These are phyloP conservation scores for Phyto melanocephala DNA, from an alignment of 2,888 invertebrate species.

Conservation along the genomic window DNA sequence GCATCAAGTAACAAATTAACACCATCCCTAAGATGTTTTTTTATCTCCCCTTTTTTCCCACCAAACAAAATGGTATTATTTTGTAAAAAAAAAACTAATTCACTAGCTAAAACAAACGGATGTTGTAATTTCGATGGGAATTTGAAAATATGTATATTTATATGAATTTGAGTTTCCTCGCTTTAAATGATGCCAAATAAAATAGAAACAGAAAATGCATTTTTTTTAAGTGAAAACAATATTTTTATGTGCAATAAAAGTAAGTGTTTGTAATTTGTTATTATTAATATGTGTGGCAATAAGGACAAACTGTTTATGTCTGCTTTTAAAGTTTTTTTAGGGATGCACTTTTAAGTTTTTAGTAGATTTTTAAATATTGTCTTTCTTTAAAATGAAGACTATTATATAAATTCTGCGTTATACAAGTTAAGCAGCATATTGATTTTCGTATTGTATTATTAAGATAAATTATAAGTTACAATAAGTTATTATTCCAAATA, in stretches of 20 bases:
- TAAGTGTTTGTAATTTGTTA: neutral
- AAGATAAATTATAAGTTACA: too few species aligned
- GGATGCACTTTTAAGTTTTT: too few species aligned
- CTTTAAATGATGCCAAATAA: neutral
- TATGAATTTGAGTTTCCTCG: conserved; percentile 23
- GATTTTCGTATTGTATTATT: too few species aligned
- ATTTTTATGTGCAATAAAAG: neutral
- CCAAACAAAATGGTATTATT: neutral
- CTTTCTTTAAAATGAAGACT: too few species aligned
- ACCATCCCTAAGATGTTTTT: conserved; percentile 17
- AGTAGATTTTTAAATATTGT: too few species aligned
- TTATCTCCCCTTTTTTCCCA: neutral
- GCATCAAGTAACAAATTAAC: conserved; percentile 23
- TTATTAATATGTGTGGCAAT: neutral
- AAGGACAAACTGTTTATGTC: too few species aligned
- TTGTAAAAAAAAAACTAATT: neutral
- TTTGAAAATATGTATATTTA: neutral
- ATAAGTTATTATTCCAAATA: too few species aligned
- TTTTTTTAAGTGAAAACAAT: neutral
- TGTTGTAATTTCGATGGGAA: conserved; percentile 47
- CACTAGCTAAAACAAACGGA: conserved; percentile 41
- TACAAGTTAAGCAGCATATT: too few species aligned
- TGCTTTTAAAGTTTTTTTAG: too few species aligned
- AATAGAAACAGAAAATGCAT: neutral
- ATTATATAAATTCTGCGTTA: too few species aligned